Base-by-base conservation (phyloP, 2,797 vertebrate genomes). In the Pelodytes ibericus region DNA sequence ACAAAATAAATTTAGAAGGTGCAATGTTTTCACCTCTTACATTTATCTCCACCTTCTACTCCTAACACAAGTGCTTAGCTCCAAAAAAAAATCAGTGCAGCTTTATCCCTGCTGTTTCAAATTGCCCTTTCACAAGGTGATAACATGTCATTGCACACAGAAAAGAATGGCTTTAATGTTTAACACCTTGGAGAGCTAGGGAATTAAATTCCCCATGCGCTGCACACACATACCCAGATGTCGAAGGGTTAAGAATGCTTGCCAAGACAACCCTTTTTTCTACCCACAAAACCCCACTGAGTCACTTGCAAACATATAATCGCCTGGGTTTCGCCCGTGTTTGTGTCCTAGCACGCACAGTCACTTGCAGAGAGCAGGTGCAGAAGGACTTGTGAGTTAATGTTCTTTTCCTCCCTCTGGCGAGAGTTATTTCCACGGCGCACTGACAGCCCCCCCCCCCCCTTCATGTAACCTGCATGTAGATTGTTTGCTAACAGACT, bases 401-500 rank as follows among this genome's bases (percentile, higher is more conserved):
- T 24, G 26, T 39, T 24, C 24, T 4, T 53, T 16, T 41, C 20
- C 15, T 36, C 65, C 29, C 41, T 18, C 64, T 53, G 65, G 39
- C 44, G 18, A 16, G 0, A 51, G 66, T 57, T 30, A 47, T 41
- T 51, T 31, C 47, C 29, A 15, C 25, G 30, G 44, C 44, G 18
- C 64, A 53, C 44, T 51, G n/a, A 51, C 36, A 53, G 44, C 26
- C 39, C 2, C 16, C 20, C 15, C 9, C 62, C 26, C 39, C 2
- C 16, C 20, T 20, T 9, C 62, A 22, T 60, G 62, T 77, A 72
- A 66, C 53, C 61, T 66, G 61, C 61, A 58, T 66, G 69, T 71
- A 64, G 31, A 31, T 56, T 69, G 66, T 56, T 69, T 69, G 66
- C 66, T 56, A 51, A 67, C 64, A 67, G 16, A 49, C 47, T 67